Evolutionary conservation across 2,113 vertebrate genomes (phyloP).

Genomic region (Tonatia bakeri): DNA sequence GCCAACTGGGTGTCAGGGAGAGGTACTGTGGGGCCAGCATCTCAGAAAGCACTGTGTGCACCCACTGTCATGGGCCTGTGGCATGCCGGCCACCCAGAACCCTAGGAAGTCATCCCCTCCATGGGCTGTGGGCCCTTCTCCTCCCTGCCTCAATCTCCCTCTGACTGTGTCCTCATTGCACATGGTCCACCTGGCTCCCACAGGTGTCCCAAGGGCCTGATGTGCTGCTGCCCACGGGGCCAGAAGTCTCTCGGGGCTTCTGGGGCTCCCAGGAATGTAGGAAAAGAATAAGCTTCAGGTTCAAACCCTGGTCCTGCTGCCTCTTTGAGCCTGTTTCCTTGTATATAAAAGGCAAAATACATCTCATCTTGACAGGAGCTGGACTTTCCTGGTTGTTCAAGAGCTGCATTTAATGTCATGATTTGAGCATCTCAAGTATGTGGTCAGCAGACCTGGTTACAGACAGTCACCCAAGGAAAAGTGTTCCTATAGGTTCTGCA

Average conservation of each 20-base stretch:
- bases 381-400: background rate
- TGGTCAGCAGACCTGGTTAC: background rate
- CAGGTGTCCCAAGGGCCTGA: background rate
- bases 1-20: background rate
- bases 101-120: background rate
- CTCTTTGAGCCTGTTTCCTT: background rate
- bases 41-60: background rate
- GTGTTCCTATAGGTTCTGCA: background rate
- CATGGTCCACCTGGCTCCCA: background rate
- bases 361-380: background rate
- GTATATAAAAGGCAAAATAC: background rate
- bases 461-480: background rate
- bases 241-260: background rate
- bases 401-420: background rate
- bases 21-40: background rate
- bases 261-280: background rate
- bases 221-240: background rate
- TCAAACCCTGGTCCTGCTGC: background rate
- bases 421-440: background rate
- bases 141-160: background rate
- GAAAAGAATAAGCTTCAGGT: background rate
- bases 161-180: background rate
- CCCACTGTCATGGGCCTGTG: background rate
- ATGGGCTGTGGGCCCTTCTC: background rate
- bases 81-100: background rate